Base-by-base conservation (phyloP, 1,140 invertebrate species). In the Penaeus vannamei region DNA sequence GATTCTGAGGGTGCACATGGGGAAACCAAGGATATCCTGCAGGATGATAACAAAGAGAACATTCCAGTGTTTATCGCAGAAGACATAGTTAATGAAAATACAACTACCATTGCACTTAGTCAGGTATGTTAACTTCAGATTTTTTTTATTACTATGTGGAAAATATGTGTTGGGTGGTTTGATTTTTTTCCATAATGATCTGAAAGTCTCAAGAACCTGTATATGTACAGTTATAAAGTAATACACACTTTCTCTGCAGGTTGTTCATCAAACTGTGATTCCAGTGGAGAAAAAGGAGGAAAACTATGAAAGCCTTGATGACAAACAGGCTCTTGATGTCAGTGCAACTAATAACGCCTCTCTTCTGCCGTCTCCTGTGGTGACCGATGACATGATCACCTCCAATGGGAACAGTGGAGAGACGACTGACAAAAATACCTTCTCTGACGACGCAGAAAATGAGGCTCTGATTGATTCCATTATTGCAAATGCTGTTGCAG, bases 21-120 rank as follows among this genome's bases (percentile, higher is more conserved):
- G 17, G 87, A 89, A 46, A 80, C 46, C 61, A 80, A 77, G 36
- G 69, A 85, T 26, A 85, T 80, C 72, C 61, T 85, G 59, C 86
- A 88, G 80, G 61, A 81, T 77, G 69, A 88, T 36, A 86, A 87
- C 69, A 87, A 87, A 83, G 86, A 87, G 81, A 87, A 87, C 86
- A 87, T 87, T 89, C 83, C 87, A 26, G 79, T 85, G 7, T 89
- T 84, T 61, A 79, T 85, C 23, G 46, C 69, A 53, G 82, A 89
- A 66, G 87, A 89, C 59, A 60, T 85, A 26, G 83, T 85, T 19
- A 84, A 89, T 79, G 72, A 89, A 66, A 84, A 79, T 29, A 83
- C 86, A 32, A 26, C 26, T n/a, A 36, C 80, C 80, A 20, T 59
- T 8, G 84, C 85, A 29, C 53, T 20, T 64, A 29, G 80, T 46